Conservation (phyloP, 1,140 invertebrate genomes). For the Eulimnadia texana region DNA sequence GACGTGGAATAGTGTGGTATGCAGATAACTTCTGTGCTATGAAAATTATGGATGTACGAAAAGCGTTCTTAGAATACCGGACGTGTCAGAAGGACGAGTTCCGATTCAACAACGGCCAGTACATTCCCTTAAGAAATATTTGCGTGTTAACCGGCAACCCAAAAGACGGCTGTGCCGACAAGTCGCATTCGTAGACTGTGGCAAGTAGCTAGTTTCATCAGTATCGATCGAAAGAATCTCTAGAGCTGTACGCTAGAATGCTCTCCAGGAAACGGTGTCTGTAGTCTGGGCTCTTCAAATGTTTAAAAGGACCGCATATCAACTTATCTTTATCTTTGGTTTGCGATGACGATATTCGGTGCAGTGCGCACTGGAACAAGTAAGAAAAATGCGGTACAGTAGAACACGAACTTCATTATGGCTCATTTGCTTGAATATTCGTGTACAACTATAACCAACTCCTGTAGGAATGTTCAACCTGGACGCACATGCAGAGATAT, state of each 20-base stretch:
- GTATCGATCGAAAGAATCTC: neutral
- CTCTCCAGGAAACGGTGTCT: conserved; percentile 16
- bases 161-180: conserved; percentile 30
- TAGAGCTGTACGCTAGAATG: neutral
- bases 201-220: conserved; percentile 31
- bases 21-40: conserved; percentile 6
- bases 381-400: conserved; percentile 29
- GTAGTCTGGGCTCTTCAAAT: conserved; percentile 24
- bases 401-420: neutral
- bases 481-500: conserved; percentile 27
- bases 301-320: conserved; percentile 26
- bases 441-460: neutral
- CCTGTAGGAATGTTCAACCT: neutral
- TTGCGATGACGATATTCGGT: conserved; percentile 31
- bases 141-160: conserved; percentile 24
- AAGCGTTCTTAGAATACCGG: too few species aligned
- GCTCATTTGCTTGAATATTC: neutral
- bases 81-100: conserved; percentile 25
- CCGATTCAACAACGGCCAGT: conserved; percentile 27
- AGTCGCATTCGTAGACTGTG: conserved; percentile 31
- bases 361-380: conserved; percentile 30
- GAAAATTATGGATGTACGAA: too few species aligned
- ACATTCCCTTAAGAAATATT: conserved; percentile 22
- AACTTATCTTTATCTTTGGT: conserved; percentile 23
- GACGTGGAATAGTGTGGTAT: conserved; percentile 33